phyloP scores from a whole-genome alignment of 1,140 invertebrate species.

The Helicoverpa zea region DNA sequence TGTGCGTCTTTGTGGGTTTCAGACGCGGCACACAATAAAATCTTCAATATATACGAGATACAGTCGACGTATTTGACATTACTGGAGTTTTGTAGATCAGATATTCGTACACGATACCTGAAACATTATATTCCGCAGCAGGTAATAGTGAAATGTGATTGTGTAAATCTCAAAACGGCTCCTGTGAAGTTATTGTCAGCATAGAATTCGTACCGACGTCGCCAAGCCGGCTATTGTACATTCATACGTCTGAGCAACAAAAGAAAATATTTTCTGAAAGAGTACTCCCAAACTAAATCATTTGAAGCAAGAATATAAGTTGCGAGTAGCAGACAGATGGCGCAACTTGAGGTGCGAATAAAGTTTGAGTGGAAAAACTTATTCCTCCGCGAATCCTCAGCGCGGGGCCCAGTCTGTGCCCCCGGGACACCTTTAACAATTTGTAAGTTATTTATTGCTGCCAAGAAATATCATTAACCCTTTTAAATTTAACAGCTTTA shows the following conservation, averaged over 20 bases:
- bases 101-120: constrained; percentile 5
- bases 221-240: constrained; percentile 70
- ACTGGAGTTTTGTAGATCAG: constrained; percentile 17
- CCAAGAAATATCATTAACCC: constrained; percentile 83
- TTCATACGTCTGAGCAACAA: constrained; percentile 78
- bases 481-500: constrained; percentile 73
- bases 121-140: constrained; percentile 1
- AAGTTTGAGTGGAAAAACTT: constrained; percentile 86
- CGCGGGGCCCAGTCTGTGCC: constrained; percentile 72
- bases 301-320: constrained; percentile 85
- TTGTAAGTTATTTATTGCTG: constrained; percentile 84
- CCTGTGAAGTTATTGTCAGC: constrained; percentile 60
- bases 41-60: constrained; percentile 21
- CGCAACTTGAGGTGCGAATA: constrained; percentile 84
- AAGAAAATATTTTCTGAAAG: constrained; percentile 84
- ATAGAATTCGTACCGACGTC: constrained; percentile 65
- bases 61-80: constrained; percentile 1
- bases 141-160: constrained; percentile 35
- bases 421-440: constrained; percentile 82
- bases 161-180: constrained; percentile 43
- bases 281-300: constrained; percentile 84
- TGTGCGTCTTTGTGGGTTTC: not conserved
- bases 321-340: constrained; percentile 84
- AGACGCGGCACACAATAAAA: constrained; percentile 8
- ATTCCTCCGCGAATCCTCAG: constrained; percentile 78